phyloP scores from a whole-genome alignment of 2,113 vertebrate genomes.

The Bettongia penicillata region DNA sequence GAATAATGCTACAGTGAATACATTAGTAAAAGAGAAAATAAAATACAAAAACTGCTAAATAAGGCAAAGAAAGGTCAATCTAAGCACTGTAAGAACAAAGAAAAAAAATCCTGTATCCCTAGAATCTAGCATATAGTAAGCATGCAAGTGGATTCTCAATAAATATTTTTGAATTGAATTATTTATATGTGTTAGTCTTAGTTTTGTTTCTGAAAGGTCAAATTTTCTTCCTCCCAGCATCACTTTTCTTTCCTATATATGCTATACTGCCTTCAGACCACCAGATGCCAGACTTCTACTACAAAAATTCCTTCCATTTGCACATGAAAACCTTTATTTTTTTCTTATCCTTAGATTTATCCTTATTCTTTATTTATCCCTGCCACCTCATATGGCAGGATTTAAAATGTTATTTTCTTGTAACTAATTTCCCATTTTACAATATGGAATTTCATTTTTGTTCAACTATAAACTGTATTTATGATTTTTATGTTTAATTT shows the following conservation, averaged over 20 bases:
- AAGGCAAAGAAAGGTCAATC: neutral
- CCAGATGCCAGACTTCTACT: slow-evolving; percentile 88
- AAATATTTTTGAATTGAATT: neutral
- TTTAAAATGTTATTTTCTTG: slow-evolving; percentile 19
- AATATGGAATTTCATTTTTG: neutral
- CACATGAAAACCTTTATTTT: neutral
- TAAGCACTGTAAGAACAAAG: neutral
- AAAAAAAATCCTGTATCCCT: neutral
- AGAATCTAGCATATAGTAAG: neutral
- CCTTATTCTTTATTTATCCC: slow-evolving; percentile 30
- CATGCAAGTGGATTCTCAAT: neutral
- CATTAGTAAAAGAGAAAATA: neutral
- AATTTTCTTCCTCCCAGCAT: slow-evolving; percentile 34
- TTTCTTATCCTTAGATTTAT: slow-evolving; percentile 53
- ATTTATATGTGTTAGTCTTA: neutral
- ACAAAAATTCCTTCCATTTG: slow-evolving; percentile 46
- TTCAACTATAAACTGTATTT: neutral
- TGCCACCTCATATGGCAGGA: neutral
- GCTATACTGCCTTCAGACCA: slow-evolving; percentile 73
- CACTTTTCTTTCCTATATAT: slow-evolving; percentile 12
- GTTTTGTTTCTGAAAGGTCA: slow-evolving; percentile 38
- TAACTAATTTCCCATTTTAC: neutral
- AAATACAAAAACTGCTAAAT: neutral
- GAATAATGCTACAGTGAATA: neutral
- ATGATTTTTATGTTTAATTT: slow-evolving; percentile 44